Evolutionary conservation across 2,113 vertebrate species (phyloP).

Genomic region (Thalassarche chlororhynchos): DNA sequence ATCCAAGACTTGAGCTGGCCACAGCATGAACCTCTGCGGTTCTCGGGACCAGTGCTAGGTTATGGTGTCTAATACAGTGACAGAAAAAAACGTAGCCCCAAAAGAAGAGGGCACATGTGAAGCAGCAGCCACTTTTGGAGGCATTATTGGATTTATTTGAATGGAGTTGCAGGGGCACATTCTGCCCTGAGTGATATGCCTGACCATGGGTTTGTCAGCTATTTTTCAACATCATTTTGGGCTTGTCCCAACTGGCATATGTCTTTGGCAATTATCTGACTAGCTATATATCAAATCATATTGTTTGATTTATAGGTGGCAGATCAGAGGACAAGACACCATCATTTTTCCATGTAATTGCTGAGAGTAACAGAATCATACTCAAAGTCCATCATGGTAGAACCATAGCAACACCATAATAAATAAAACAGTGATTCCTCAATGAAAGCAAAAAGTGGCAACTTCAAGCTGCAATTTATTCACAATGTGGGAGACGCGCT

Average conservation of each 20-base stretch:
- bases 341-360: not conserved
- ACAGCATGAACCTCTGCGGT: not conserved
- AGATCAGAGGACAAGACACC: not conserved
- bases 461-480: slow-evolving; percentile 44
- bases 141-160: not conserved
- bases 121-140: not conserved
- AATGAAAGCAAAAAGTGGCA: slow-evolving; percentile 17
- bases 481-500: not conserved
- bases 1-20: not conserved
- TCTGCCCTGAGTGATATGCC: not conserved
- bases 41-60: not conserved
- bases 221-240: not conserved
- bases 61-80: not conserved
- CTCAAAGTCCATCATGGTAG: not conserved
- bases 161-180: not conserved
- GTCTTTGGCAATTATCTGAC: not conserved
- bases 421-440: not conserved
- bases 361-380: not conserved
- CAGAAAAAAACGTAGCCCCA: not conserved
- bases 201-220: not conserved
- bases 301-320: not conserved
- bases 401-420: not conserved
- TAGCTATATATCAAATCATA: not conserved
- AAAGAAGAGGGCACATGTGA: not conserved
- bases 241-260: not conserved